Base-by-base conservation (phyloP, 2,797 vertebrate genomes). In the Bovichtus variegatus region DNA sequence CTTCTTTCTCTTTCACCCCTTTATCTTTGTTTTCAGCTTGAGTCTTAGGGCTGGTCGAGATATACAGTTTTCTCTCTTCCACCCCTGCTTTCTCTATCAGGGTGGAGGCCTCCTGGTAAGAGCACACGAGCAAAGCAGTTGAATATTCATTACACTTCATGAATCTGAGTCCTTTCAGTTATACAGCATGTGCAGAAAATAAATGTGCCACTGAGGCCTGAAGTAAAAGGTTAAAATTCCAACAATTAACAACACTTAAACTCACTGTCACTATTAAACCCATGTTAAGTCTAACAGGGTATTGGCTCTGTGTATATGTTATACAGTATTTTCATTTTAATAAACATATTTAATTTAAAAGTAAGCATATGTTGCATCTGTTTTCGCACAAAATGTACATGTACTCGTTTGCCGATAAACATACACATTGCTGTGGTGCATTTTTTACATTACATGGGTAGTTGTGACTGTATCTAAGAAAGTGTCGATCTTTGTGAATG, bases 41-140 rank as follows among this genome's bases (percentile, higher is more conserved):
- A 43, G 66, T 31, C 29, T 66, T 75, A 60, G 44, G 63, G 60
- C 76, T 76, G 82, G 87, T 82, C n/a, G 83, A 84, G 38, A 78
- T 82, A 84, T 91, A 93, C 9, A 97, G 75, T 13, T 88, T 88
- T 77, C 64, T 96, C 92, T 97, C 97, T 85, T 98, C 97, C 55
- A 91, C 69, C 83, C 94, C 96, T 6, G 92, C 95, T 92, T 96
- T 97, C 83, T 97, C 94, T 78, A 97, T 94, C 82, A 98, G 88
- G 69, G 72, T 83, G 66, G 89, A 82, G 19, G 97, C 96, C 87
- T 97, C 96, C 98, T 99, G 66, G 23, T 62, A 49, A 74, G 5
- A 70, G n/a, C 18, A 83, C 9, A 60, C 0, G 2, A n/a, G 71
- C 23, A 78, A 23, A 61, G 11, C 16, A 23, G 8, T 21, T 53